A percentile compares a stretch with the other conserved stretches of the same genome.
phyloP scores from a whole-genome alignment of 2,797 vertebrate species.

The Cottoperca gobio region DNA sequence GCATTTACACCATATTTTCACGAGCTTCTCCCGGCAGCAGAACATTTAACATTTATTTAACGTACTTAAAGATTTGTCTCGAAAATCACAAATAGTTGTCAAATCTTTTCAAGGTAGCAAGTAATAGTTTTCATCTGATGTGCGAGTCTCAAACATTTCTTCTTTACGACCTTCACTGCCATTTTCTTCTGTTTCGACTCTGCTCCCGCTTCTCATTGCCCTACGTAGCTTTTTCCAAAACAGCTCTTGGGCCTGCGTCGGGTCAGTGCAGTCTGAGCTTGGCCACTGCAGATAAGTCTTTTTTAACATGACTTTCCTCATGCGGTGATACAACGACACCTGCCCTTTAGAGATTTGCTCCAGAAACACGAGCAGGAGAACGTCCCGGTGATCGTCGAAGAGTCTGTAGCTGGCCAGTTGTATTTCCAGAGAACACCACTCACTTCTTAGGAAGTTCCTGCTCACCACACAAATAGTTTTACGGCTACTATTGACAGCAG shows the following conservation, averaged over 20 bases:
- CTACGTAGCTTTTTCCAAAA: constrained; percentile 88
- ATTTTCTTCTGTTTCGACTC: constrained; percentile 44
- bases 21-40: neutral
- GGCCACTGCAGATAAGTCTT: constrained; percentile 92
- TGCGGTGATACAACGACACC: constrained; percentile 87
- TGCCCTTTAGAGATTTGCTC: constrained; percentile 85
- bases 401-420: constrained; percentile 91
- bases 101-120: constrained; percentile 59
- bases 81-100: neutral
- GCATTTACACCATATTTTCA: constrained; percentile 11
- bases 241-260: constrained; percentile 80
- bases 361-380: constrained; percentile 89
- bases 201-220: constrained; percentile 78
- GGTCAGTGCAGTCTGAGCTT: constrained; percentile 75
- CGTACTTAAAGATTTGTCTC: neutral
- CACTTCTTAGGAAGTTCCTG: constrained; percentile 87
- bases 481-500: constrained; percentile 87
- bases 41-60: neutral
- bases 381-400: constrained; percentile 89
- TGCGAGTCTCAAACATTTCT: constrained; percentile 35
- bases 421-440: constrained; percentile 93
- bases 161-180: neutral
- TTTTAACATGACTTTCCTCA: constrained; percentile 91
- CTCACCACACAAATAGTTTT: constrained; percentile 91
- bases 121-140: constrained; percentile 58